These are phyloP conservation scores for Ictalurus furcatus DNA, from an alignment of 2,113 vertebrate species.

Conservation along the genomic window DNA sequence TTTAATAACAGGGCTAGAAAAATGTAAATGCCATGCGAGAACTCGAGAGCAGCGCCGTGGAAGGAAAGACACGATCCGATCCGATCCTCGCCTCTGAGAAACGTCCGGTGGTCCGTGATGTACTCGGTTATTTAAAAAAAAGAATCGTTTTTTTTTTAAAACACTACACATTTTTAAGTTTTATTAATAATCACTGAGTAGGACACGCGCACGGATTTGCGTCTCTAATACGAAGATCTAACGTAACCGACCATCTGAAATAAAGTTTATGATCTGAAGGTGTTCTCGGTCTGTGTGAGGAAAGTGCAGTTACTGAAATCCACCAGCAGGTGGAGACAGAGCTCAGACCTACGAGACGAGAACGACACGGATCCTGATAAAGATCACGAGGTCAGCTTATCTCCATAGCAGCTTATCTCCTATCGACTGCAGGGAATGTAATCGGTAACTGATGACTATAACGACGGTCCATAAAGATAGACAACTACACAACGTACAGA, in stretches of 20 bases:
- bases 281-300: not conserved
- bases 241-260: not conserved
- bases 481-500: not conserved
- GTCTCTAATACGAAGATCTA: not conserved
- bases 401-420: not conserved
- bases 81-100: not conserved
- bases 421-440: not conserved
- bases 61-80: not conserved
- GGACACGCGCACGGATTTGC: not conserved
- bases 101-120: no score
- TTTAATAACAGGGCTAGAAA: not conserved
- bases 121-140: no score
- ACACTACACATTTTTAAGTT: no score
- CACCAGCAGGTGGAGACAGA: constrained; percentile 27
- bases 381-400: not conserved
- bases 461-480: not conserved
- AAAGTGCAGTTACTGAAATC: not conserved
- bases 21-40: not conserved
- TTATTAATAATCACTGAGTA: not conserved
- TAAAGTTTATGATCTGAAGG: not conserved
- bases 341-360: no score
- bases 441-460: not conserved
- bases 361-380: not conserved
- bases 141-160: no score
- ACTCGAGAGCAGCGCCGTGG: not conserved